Base-by-base conservation (phyloP, 2,888 invertebrate genomes). In the Mystacides longicornis region DNA sequence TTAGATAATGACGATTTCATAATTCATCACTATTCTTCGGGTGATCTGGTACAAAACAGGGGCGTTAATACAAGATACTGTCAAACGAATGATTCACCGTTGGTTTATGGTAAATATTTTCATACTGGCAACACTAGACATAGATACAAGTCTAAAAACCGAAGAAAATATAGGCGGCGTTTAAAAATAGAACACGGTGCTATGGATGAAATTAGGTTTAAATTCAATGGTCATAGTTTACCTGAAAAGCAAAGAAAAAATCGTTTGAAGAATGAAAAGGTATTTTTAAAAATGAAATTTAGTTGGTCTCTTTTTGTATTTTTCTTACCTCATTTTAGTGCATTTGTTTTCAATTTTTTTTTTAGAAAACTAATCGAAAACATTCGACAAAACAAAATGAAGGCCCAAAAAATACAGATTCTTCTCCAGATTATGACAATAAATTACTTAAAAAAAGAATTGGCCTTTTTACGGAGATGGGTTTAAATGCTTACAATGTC, bases 401-500 rank as follows among this genome's bases (percentile, higher is more conserved):
- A 14, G 53, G 21, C 3, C 14, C 37, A 7, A 37, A 14, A 37
- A 37, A 37, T 14, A 37, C 37, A 37, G 37, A 37, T 14, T 37
- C 37, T 16, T n/a, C n/a, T 37, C 37, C 37, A n/a, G 14, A 14
- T n/a, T 37, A 37, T 14, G 14, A 14, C 16, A 49, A 43, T 43
- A 20, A 33, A 3, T 31, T 33, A 27, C 3, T n/a, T 1, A 47
- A 33, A 11, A 56, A 49, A 46, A 52, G 58, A 51, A 51, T 49
- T 3, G 61, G 61, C 16, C 52, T 61, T 27, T 61, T 61, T 55
- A 57, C 61, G 3, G 51, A 56, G 27, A 61, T 61, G 61, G 48
- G 55, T n/a, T 23, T 61, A 3, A 51, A 51, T 27, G 53, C 51
- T 51, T 61, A 55, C 31, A 49, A 48, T 51, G 57, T 57, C 3